Evolutionary conservation across 2,888 invertebrate genomes (phyloP), one percentile per base, ranked within the genome.

Genomic region (Barypeithes pellucidus): DNA sequence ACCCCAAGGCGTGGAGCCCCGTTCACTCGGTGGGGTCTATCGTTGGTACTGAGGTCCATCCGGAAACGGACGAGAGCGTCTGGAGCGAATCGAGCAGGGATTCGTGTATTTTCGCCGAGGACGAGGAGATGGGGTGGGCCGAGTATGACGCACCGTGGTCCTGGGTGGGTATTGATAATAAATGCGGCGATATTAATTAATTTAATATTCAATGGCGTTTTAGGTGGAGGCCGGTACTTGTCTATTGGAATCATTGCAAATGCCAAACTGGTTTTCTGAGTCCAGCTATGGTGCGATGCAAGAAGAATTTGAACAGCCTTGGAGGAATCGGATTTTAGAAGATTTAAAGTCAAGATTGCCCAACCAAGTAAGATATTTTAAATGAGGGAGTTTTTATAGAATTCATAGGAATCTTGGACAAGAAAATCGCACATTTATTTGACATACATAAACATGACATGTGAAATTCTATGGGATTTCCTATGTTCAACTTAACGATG

Each of bases 11-110:
- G 29, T 95, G 95, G 95, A 95, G 94, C 81, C 95, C 95, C 16
- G 94, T 95, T n/a, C 90, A 94, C 77, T 95, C 94, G 82, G 94
- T 94, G 8, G 95, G 95, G 9, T 95, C 95, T 22, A 92, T 95
- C 60, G 91, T 92, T 1, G 95, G 94, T 1, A 93, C 93, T 81
- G 95, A 95, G 86, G 95, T 93, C n/a, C 94, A 94, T 84, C 94
- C 94, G 2, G 94, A 94, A 83, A 93, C 93, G 76, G 95, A 95
- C 83, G 93, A 94, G 62, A 91, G 93, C 81, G 91, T 94, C 9
- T 94, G 94, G 88, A 90, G 92, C 3, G 94, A 91, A 79, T 88
- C 88, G 9, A 88, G 88, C 45, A 88, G 90, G 62, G 91, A 94
- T 81, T 94, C 94, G 3, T 94, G 93, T 70, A 92, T 94, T 82